A percentile compares a stretch with the other conserved stretches of the same genome.
phyloP scores from a whole-genome alignment of 2,888 invertebrate genomes.

The Pammene fasciana region DNA sequence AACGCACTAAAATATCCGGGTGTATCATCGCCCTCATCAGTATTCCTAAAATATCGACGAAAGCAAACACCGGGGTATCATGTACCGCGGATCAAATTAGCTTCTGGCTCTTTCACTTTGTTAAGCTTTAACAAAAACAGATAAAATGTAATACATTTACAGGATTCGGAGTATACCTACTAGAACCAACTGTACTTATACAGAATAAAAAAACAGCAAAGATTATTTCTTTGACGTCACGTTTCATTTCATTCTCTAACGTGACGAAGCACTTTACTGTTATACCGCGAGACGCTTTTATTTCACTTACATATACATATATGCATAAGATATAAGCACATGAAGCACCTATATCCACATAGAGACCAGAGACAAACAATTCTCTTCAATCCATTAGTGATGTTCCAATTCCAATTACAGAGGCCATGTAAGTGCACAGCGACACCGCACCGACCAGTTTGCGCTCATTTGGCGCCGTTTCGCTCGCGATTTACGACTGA shows the following conservation, averaged over 20 bases:
- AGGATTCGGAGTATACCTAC: not conserved
- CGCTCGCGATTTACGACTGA: conserved; percentile 45
- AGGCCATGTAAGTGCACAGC: conserved; percentile 49
- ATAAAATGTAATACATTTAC: not conserved
- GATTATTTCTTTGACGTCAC: no score
- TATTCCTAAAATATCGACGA: conserved; percentile 9
- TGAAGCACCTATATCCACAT: not conserved
- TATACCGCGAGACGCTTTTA: no score
- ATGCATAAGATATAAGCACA: not conserved
- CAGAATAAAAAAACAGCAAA: no score
- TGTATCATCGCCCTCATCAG: conserved; percentile 11
- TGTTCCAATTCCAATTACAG: conserved; percentile 49
- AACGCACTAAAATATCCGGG: conserved; percentile 7
- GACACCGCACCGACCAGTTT: conserved; percentile 29
- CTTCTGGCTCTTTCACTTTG: not conserved
- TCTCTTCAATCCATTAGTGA: conserved; percentile 45
- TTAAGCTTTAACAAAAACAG: not conserved
- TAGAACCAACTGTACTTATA: no score
- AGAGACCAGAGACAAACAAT: conserved; percentile 38
- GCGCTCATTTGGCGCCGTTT: conserved; percentile 47
- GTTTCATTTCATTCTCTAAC: no score
- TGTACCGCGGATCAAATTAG: conserved; percentile 8
- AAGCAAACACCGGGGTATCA: conserved; percentile 21
- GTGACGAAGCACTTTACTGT: no score
- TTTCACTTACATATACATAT: no score